Percentiles rank a stretch among this genome's conserved stretches.
Conservation (phyloP, 2,888 invertebrate species). For the Orchestes rusci region DNA sequence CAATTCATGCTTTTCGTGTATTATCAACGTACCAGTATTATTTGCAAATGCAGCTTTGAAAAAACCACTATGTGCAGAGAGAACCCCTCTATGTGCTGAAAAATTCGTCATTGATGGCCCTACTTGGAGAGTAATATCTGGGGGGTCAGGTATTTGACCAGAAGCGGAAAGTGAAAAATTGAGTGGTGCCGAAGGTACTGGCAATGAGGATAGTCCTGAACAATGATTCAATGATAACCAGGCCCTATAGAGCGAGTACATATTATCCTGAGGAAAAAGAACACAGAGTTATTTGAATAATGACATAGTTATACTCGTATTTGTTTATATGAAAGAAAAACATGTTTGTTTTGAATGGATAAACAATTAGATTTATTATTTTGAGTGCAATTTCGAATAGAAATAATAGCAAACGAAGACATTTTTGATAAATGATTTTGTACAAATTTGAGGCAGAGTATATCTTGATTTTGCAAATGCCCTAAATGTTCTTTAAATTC, state of each 20-base stretch:
- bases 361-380: too few relatives aligned
- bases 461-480: too few relatives aligned
- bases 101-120: constrained; percentile 58
- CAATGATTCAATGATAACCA: constrained; percentile 43
- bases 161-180: constrained; percentile 30
- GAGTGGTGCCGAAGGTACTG: constrained; percentile 28
- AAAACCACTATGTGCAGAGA: constrained; percentile 64
- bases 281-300: too few relatives aligned
- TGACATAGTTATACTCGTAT: too few relatives aligned
- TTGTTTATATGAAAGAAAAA: too few relatives aligned
- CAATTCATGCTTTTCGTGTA: neutral
- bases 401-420: too few relatives aligned
- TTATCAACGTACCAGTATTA: constrained; percentile 34
- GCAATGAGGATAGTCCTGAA: constrained; percentile 28
- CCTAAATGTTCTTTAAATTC: too few relatives aligned
- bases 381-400: too few relatives aligned
- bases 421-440: too few relatives aligned
- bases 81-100: constrained; percentile 58
- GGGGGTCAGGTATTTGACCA: constrained; percentile 35
- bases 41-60: constrained; percentile 56
- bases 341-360: too few relatives aligned
- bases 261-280: too few relatives aligned
- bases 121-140: constrained; percentile 58
- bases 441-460: too few relatives aligned
- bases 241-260: constrained; percentile 46